Percentiles rank a stretch among this genome's conserved stretches.
phyloP scores from a whole-genome alignment of 2,797 vertebrate species.

The Pseudotriccus pelzelni region DNA sequence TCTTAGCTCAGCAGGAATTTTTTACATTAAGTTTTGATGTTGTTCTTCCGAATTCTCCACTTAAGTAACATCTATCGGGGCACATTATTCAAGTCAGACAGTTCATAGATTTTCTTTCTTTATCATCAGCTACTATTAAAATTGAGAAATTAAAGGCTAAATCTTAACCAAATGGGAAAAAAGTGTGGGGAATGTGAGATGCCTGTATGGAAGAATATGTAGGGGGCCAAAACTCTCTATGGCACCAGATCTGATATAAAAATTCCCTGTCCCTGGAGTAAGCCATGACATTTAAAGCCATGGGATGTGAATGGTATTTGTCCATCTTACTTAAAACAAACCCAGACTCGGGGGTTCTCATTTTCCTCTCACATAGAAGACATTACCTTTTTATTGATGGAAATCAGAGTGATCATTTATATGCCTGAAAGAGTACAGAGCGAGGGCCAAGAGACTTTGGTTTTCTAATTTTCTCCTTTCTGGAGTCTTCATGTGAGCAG shows the following conservation, averaged over 20 bases:
- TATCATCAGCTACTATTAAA: background rate
- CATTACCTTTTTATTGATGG: background rate
- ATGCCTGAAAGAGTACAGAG: background rate
- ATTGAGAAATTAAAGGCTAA: background rate
- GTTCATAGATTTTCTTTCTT: constrained; percentile 11
- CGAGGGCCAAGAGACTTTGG: background rate
- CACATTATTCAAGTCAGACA: constrained; percentile 2
- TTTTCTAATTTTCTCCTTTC: background rate
- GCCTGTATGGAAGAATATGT: background rate
- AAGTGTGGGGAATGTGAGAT: background rate
- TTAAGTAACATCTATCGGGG: background rate
- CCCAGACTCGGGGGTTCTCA: background rate
- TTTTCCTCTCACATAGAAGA: background rate
- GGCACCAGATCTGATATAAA: background rate
- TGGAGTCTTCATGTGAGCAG: background rate
- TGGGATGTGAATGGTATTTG: background rate
- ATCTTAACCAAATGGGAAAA: background rate
- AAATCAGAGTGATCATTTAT: background rate
- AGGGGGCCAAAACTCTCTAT: background rate
- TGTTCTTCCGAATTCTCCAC: background rate
- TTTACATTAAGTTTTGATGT: constrained; percentile 8
- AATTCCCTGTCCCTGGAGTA: background rate
- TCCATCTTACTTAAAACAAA: background rate
- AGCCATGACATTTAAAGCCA: background rate
- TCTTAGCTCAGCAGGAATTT: constrained; percentile 51